Evolutionary conservation across 2,113 vertebrate species (phyloP).

Genomic region (Hypanus sabinus): DNA sequence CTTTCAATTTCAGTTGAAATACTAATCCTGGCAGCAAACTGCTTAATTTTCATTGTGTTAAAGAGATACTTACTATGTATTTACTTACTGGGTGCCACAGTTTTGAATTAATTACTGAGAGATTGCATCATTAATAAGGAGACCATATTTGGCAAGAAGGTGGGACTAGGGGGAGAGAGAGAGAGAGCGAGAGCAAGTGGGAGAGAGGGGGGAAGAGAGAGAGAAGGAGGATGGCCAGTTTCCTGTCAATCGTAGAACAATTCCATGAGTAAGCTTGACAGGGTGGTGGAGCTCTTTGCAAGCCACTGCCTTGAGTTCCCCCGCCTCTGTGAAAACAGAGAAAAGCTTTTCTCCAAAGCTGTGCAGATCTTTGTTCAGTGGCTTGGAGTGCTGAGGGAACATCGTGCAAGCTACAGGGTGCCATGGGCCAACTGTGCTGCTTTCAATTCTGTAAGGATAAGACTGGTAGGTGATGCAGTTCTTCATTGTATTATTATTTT

Average conservation of each 20-base stretch:
- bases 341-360: slow-evolving; percentile 38
- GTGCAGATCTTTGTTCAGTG: slow-evolving; percentile 39
- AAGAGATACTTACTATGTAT: neutral
- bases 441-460: slow-evolving; percentile 86
- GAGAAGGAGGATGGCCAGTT: slow-evolving; percentile 38
- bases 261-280: slow-evolving; percentile 52
- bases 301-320: slow-evolving; percentile 42
- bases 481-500: neutral
- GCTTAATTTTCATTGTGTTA: slow-evolving; percentile 5
- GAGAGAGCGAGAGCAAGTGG: neutral
- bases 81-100: neutral
- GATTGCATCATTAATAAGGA: slow-evolving; percentile 36
- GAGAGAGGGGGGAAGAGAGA: slow-evolving; percentile 9
- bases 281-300: slow-evolving; percentile 60
- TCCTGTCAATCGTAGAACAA: slow-evolving; percentile 48
- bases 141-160: slow-evolving; percentile 35
- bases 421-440: slow-evolving; percentile 95
- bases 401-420: slow-evolving; percentile 47
- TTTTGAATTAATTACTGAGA: slow-evolving; percentile 33
- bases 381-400: slow-evolving; percentile 45
- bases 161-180: slow-evolving; percentile 17
- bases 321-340: slow-evolving; percentile 39
- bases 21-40: neutral
- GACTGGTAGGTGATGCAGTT: slow-evolving; percentile 73
- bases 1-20: neutral